Evolutionary conservation across 1,140 invertebrate genomes (phyloP).

Genomic region (Nasonia giraulti): DNA sequence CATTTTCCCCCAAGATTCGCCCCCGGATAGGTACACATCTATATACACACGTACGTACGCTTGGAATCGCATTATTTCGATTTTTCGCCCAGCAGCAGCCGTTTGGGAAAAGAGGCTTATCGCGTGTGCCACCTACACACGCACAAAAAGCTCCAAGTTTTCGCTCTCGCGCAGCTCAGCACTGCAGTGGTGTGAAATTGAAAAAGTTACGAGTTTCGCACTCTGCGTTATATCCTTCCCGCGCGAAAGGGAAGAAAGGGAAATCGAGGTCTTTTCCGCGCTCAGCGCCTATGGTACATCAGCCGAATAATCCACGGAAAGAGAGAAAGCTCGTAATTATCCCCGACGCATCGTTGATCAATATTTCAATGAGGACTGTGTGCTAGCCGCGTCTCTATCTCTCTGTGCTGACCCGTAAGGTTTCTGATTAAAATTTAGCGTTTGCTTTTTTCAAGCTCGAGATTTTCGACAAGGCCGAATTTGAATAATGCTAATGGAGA

Average conservation of each 20-base stretch:
- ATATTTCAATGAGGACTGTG: conserved; percentile 58
- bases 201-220: conserved; percentile 48
- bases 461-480: conserved; percentile 19
- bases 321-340: conserved; percentile 10
- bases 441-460: not conserved
- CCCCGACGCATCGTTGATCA: conserved; percentile 58
- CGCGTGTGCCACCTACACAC: conserved; percentile 3
- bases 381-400: not conserved
- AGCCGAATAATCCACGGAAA: not conserved
- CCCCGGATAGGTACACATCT: not conserved
- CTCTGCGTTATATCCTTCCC: not conserved
- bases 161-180: not conserved
- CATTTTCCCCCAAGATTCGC: no score
- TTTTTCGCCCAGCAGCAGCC: not conserved
- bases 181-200: conserved; percentile 38
- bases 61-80: conserved; percentile 43
- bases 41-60: not conserved
- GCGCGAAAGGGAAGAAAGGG: not conserved
- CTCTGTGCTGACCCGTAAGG: conserved; percentile 12
- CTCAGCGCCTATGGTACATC: not conserved
- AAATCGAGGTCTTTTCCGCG: not conserved
- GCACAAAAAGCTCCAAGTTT: conserved; percentile 31
- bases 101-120: conserved; percentile 41
- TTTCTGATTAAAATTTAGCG: conserved; percentile 32
- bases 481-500: conserved; percentile 45